These are phyloP conservation scores for Leucoma salicis DNA, from an alignment of 2,888 invertebrate species.

Conservation along the genomic window DNA sequence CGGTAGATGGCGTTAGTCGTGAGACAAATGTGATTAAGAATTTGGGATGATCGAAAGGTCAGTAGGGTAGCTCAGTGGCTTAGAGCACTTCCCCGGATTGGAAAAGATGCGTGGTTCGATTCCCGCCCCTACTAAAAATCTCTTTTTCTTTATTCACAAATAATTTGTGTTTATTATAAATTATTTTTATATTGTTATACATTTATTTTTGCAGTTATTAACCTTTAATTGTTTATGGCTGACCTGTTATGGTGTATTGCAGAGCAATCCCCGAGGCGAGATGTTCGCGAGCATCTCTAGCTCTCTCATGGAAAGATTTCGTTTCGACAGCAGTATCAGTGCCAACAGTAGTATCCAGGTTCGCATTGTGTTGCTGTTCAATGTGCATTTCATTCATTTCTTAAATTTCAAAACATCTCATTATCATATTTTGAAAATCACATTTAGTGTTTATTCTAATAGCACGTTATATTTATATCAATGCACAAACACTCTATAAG, in stretches of 20 bases:
- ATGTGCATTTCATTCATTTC: slow-evolving; percentile 49
- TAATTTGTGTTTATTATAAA: slow-evolving; percentile 20
- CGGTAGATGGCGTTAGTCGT: no score
- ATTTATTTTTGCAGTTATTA: slow-evolving; percentile 54
- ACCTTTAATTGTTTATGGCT: slow-evolving; percentile 32
- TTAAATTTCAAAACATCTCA: slow-evolving; percentile 23
- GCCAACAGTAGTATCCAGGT: slow-evolving; percentile 89
- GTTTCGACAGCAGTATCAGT: slow-evolving; percentile 89
- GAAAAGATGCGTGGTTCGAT: no score
- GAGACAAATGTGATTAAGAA: no score
- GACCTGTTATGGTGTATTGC: slow-evolving; percentile 68
- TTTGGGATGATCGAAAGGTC: no score
- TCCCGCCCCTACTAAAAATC: no score
- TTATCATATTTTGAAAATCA: slow-evolving; percentile 31
- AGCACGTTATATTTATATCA: slow-evolving; percentile 9
- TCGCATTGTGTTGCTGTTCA: slow-evolving; percentile 73
- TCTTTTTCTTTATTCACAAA: no score
- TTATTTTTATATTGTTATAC: slow-evolving; percentile 34
- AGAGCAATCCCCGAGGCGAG: slow-evolving; percentile 90
- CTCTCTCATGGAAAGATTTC: slow-evolving; percentile 91
- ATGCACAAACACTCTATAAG: not conserved
- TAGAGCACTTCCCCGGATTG: no score
- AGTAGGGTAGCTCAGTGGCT: no score
- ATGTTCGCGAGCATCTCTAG: slow-evolving; percentile 92
- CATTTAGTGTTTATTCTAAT: slow-evolving; percentile 15